These are phyloP conservation scores for Apamea monoglypha DNA, from an alignment of 2,888 invertebrate species.

Conservation along the genomic window DNA sequence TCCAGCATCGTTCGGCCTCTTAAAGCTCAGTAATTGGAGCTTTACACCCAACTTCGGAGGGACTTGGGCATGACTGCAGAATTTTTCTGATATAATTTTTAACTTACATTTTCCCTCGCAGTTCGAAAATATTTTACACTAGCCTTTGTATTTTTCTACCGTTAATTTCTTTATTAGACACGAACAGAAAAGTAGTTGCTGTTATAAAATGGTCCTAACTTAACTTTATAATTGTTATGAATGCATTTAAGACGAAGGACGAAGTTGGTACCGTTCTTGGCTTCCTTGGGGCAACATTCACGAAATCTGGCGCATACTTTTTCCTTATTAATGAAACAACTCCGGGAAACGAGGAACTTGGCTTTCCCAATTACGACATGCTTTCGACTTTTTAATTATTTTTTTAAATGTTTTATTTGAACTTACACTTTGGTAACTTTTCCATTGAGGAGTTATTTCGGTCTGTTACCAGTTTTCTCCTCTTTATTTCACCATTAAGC, in stretches of 20 bases:
- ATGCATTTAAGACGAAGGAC: conserved; percentile 42
- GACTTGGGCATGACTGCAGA: neutral
- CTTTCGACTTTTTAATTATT: conserved; percentile 42
- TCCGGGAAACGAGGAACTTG: conserved; percentile 41
- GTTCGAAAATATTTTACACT: conserved; percentile 13
- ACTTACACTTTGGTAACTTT: conserved; percentile 1
- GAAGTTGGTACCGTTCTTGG: conserved; percentile 39
- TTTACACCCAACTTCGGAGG: neutral
- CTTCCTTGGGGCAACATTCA: conserved; percentile 53
- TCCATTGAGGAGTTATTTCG: neutral
- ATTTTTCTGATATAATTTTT: conserved; percentile 4
- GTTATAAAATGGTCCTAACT: conserved; percentile 26
- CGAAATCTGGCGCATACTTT: conserved; percentile 60
- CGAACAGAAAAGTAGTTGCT: conserved; percentile 6
- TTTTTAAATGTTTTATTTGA: conserved; percentile 22
- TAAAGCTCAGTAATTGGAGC: conserved; percentile 23
- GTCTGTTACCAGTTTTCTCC: neutral
- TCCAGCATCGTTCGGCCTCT: neutral
- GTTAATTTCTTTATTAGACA: conserved; percentile 2
- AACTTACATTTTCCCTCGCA: conserved; percentile 2
- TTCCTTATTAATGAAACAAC: conserved; percentile 63
- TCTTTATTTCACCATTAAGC: neutral
- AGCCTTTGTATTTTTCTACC: neutral
- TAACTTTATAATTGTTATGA: conserved; percentile 52
- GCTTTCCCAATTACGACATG: conserved; percentile 26